Evolutionary conservation across 1,140 invertebrate species (phyloP).

Genomic region (Muscidifurax raptorellus): DNA sequence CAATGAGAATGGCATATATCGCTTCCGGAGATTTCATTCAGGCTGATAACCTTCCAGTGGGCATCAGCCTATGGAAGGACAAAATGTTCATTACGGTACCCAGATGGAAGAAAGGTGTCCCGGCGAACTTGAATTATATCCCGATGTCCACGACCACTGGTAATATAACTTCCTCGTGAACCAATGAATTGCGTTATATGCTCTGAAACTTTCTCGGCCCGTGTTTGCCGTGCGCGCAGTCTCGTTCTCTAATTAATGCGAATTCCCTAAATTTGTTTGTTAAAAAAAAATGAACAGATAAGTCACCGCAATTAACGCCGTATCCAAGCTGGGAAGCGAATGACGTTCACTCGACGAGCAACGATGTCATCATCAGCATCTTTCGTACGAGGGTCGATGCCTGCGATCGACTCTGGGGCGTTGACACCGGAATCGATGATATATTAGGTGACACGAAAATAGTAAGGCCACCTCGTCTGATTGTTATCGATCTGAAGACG

Average conservation of each 20-base stretch:
- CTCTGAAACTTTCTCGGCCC: background rate
- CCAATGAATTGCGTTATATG: constrained; percentile 27
- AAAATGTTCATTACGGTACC: constrained; percentile 87
- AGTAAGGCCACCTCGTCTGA: constrained; percentile 79
- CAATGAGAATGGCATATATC: constrained; percentile 78
- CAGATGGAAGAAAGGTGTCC: constrained; percentile 85
- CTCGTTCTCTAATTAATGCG: background rate
- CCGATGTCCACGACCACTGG: constrained; percentile 66
- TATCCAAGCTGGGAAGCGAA: constrained; percentile 84
- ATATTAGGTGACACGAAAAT: constrained; percentile 80
- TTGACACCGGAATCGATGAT: constrained; percentile 85
- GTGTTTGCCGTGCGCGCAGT: background rate
- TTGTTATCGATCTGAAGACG: constrained; percentile 84
- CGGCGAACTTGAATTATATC: constrained; percentile 83
- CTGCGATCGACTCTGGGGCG: constrained; percentile 85
- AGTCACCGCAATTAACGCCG: constrained; percentile 80
- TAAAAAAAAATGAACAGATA: constrained; percentile 60
- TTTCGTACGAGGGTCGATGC: constrained; percentile 82
- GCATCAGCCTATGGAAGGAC: constrained; percentile 83
- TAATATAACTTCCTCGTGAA: constrained; percentile 46
- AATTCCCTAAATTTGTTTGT: constrained; percentile 14
- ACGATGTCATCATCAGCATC: constrained; percentile 81
- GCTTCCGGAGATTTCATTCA: constrained; percentile 79
- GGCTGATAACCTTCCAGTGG: constrained; percentile 84
- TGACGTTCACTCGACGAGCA: constrained; percentile 66